Base-by-base conservation (phyloP, 1,140 invertebrate species). In the Calycopis cecrops region DNA sequence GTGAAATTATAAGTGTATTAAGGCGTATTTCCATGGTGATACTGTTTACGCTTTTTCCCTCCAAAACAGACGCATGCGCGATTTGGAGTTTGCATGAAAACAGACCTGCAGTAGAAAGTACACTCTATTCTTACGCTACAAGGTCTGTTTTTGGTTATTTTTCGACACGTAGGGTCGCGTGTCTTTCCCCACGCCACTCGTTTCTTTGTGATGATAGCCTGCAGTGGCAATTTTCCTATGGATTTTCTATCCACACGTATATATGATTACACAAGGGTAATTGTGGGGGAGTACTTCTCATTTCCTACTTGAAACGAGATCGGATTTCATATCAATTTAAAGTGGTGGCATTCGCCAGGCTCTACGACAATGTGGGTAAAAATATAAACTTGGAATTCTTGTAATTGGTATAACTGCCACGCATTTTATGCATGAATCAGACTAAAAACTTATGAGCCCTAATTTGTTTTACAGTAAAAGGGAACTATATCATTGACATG, bases 41-140 rank as follows among this genome's bases (percentile, higher is more conserved):
- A 71, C 65, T 71, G 70, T 76, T 71, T 64, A 68, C 65, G 63
- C 64, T 72, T 79, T 44, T 85, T 85, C 82, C 79, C 82, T 85
- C 82, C 82, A 82, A 83, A 80, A 80, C 57, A 44, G 57, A 73
- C 76, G 77, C 79, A 80, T 79, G 75, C 76, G 78, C 74, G 16
- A 47, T 56, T 40, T 17, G 38, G 12, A 16, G 17, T 28, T 42
- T 37, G 44, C 40, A 53, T 34, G 35, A n/a, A 11, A 21, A 17
- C 14, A 18, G 6, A 16, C 12, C 9, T 58, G 6, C 10, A 52
- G n/a, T 28, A 11, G 10, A 65, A 61, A 60, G 37, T 64, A 33
- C 4, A 60, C 57, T 61, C 28, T 66, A 44, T 52, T 7, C n/a
- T 9, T 16, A 14, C 1, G 52, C 21, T 48, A 44, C 53, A 60